Conservation (phyloP, 2,113 vertebrate species). For the Microtus oregoni region DNA sequence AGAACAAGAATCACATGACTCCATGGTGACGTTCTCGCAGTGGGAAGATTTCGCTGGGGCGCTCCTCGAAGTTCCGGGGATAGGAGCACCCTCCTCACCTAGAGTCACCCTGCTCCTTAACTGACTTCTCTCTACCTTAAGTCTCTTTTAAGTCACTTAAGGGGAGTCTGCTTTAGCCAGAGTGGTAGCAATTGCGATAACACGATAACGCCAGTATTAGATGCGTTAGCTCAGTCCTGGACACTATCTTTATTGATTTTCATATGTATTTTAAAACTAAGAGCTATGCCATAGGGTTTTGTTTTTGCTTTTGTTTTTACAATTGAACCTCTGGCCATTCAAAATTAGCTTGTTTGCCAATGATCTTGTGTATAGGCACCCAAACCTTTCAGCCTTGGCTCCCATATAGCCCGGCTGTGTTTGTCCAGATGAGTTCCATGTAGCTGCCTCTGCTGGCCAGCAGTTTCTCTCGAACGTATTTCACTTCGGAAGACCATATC, state of each 20-base stretch:
- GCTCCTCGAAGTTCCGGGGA: not conserved
- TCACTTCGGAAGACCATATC: constrained; percentile 80
- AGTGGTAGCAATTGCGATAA: not conserved
- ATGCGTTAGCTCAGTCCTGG: not conserved
- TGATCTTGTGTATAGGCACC: constrained; percentile 96
- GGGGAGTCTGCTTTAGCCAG: constrained; percentile 3
- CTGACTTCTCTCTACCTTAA: not conserved
- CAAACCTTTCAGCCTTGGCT: constrained; percentile 96
- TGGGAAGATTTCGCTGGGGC: not conserved
- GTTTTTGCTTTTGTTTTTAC: constrained; percentile 91
- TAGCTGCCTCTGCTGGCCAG: not conserved
- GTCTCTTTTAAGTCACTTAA: not conserved
- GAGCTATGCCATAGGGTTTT: constrained; percentile 91
- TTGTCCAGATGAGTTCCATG: constrained; percentile 89
- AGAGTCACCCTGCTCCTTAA: not conserved
- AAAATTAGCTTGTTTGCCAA: constrained; percentile 95
- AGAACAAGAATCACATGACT: too few species aligned
- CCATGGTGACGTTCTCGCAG: too few species aligned
- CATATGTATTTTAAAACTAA: constrained; percentile 53
- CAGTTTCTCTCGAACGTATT: constrained; percentile 94
- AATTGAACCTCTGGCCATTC: constrained; percentile 96
- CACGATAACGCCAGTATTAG: not conserved
- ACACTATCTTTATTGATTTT: not conserved
- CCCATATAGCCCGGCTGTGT: constrained; percentile 89
- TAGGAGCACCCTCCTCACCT: not conserved